Evolutionary conservation across 1,140 invertebrate species (phyloP), one percentile per base, ranked within the genome.

Genomic region (Solenopsis fugax): DNA sequence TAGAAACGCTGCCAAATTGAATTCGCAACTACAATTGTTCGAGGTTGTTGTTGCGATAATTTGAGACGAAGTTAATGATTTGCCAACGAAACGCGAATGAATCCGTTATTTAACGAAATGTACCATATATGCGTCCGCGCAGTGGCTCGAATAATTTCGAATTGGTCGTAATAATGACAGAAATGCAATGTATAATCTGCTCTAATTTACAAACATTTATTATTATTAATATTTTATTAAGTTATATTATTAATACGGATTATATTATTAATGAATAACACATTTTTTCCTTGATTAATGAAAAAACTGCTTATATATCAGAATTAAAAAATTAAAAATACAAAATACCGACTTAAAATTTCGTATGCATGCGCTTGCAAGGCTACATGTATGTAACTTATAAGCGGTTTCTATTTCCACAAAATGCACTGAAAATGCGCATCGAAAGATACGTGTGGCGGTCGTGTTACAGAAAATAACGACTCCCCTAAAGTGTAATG

Each of bases 1-100:
- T 52, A 16, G 56, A 77, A 77, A 82, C 24, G 29, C 10, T 80
- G 76, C 85, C 85, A 81, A 86, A 86, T 86, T 86, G 45, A 86
- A 81, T 81, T 81, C 64, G 80, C 75, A 69, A 80, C 56, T 18
- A 50, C 7, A 24, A n/a, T 16, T 45, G 34, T 34, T 13, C 6
- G 72, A 85, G 41, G 18, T 80, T 48, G 73, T 85, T 80, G 76
- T 67, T 50, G 56, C 18, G 21, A 37, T 67, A 78, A 80, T 69
- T 81, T 64, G 64, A 86, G 52, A 65, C 12, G 13, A 50, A 62
- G n/a, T 69, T 81, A 86, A 86, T 86, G 50, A 86, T 86, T 67
- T 45, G 64, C 41, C 54, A 86, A 81, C 75, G 16, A 81, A 50
- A n/a, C 10, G 34, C 18, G 62, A 81, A 21, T 58, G 16, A 29